Conservation (phyloP, 2,797 vertebrate genomes). For the Masticophis lateralis region DNA sequence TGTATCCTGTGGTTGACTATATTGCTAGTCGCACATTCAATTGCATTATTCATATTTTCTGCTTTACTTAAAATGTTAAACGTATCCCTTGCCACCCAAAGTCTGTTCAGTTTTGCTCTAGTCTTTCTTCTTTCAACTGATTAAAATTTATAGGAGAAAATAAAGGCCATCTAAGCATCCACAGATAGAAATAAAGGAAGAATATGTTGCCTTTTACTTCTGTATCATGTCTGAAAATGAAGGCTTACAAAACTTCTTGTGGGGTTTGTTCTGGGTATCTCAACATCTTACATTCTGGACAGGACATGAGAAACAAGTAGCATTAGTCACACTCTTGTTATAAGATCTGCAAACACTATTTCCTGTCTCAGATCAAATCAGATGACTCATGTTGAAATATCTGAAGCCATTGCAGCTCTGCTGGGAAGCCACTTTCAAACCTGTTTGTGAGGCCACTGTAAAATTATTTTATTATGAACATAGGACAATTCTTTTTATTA, state of each 20-base stretch:
- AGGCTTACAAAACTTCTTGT: background rate
- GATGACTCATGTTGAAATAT: background rate
- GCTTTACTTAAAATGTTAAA: background rate
- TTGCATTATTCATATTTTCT: background rate
- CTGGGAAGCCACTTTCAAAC: background rate
- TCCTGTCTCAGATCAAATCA: background rate
- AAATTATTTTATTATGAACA: background rate
- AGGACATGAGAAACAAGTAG: background rate
- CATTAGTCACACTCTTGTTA: background rate
- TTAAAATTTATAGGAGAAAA: background rate
- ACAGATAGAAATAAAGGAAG: background rate
- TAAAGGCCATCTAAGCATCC: background rate
- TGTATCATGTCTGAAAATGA: background rate
- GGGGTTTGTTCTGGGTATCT: background rate
- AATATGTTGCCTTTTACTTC: background rate
- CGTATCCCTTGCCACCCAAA: background rate
- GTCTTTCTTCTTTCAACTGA: background rate
- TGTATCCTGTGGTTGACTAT: background rate
- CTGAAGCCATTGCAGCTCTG: background rate
- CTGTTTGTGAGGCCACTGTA: background rate
- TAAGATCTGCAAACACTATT: background rate
- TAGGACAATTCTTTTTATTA: background rate
- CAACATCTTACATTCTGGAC: background rate
- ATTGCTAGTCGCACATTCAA: background rate
- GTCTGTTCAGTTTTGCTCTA: background rate